Evolutionary conservation across 1,140 invertebrate genomes (phyloP).

Genomic region (Planococcus citri): DNA sequence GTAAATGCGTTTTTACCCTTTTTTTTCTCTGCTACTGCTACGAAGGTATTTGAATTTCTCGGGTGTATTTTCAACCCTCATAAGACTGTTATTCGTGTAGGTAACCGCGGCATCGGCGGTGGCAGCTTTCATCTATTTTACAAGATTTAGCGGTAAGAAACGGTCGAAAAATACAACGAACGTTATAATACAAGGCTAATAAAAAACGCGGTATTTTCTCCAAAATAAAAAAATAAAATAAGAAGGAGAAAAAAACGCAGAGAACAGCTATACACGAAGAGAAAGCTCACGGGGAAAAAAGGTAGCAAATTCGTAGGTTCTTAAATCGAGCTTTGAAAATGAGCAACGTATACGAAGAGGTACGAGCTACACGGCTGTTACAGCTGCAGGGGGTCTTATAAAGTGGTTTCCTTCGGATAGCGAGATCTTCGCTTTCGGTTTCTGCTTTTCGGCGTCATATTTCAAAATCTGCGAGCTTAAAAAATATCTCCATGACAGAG

Average conservation of each 20-base stretch:
- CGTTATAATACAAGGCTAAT: neutral
- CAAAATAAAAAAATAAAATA: too few relatives aligned
- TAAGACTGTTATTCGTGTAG: neutral
- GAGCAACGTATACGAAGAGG: neutral
- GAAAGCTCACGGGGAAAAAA: neutral
- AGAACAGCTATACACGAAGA: too few relatives aligned
- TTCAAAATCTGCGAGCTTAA: slow-evolving; percentile 20
- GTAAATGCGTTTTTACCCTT: neutral
- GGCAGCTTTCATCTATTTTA: neutral
- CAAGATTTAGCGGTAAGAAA: slow-evolving; percentile 6
- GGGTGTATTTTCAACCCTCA: neutral
- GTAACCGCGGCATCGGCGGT: neutral
- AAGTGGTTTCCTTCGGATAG: slow-evolving; percentile 18
- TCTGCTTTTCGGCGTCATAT: slow-evolving; percentile 17
- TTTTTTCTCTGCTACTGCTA: too few relatives aligned
- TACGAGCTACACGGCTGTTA: neutral
- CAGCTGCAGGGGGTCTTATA: slow-evolving; percentile 18
- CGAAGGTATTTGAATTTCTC: neutral
- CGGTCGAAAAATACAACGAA: slow-evolving; percentile 6
- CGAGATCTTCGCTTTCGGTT: slow-evolving; percentile 19
- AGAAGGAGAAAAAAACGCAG: neutral
- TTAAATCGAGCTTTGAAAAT: slow-evolving; percentile 13
- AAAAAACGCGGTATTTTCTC: neutral
- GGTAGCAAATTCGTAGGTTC: slow-evolving; percentile 13
- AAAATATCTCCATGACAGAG: slow-evolving; percentile 20